These are phyloP conservation scores for Tamandua tetradactyla DNA, from an alignment of 2,797 vertebrate species.

Conservation along the genomic window DNA sequence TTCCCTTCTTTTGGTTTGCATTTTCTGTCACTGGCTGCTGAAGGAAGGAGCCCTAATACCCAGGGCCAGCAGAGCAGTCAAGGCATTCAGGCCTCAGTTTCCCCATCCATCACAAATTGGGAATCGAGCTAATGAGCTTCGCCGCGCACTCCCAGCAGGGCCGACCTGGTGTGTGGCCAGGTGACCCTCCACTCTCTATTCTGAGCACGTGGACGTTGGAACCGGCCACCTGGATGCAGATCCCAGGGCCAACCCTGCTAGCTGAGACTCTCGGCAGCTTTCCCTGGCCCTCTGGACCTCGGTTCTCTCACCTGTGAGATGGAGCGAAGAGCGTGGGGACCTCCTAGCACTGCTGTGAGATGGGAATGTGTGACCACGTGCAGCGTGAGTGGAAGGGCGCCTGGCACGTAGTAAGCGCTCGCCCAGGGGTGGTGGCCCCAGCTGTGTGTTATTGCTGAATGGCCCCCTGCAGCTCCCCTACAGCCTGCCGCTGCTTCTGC, in stretches of 20 bases:
- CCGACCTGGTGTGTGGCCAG: neutral
- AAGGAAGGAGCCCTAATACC: neutral
- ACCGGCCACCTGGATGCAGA: neutral
- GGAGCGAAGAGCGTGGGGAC: neutral
- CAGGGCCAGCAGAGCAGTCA: neutral
- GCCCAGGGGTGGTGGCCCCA: rapidly evolving
- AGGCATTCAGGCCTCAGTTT: neutral
- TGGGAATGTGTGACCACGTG: neutral
- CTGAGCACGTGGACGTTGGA: neutral
- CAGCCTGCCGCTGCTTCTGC: neutral
- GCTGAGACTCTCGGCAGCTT: neutral
- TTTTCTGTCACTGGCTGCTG: neutral
- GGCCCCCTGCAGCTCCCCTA: too few species aligned
- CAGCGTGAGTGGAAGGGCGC: neutral
- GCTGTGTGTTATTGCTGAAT: too few species aligned
- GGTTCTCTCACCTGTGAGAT: neutral
- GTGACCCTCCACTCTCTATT: neutral
- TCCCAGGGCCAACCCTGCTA: neutral
- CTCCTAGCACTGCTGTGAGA: neutral
- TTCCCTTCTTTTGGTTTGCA: neutral
- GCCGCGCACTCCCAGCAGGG: neutral
- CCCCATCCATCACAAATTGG: neutral
- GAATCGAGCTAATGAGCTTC: neutral
- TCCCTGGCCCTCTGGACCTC: neutral
- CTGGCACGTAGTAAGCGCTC: rapidly evolving